These are phyloP conservation scores for Dolomedes plantarius DNA, from an alignment of 2,888 invertebrate species.

Conservation along the genomic window DNA sequence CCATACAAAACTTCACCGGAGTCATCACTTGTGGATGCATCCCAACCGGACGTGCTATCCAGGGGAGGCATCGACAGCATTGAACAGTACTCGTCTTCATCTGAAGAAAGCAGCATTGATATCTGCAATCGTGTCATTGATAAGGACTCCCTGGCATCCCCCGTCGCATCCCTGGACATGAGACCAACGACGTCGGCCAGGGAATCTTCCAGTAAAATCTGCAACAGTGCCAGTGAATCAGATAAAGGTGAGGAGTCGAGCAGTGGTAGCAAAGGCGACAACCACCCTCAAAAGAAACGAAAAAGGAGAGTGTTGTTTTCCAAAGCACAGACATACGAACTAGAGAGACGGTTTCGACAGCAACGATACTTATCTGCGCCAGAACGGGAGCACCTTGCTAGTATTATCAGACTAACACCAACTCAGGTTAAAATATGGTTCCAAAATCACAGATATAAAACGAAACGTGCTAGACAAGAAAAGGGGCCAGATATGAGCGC, in stretches of 20 bases:
- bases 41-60: conserved; percentile 13
- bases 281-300: conserved; percentile 83
- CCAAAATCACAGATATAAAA: conserved; percentile 96
- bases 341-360: conserved; percentile 95
- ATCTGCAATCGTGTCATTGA: conserved; percentile 50
- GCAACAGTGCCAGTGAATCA: conserved; percentile 37
- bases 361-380: conserved; percentile 98
- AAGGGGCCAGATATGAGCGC: conserved; percentile 83
- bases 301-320: conserved; percentile 98
- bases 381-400: conserved; percentile 96
- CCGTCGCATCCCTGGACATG: not conserved
- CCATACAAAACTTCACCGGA: conserved; percentile 19
- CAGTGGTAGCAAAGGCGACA: conserved; percentile 20
- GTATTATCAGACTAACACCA: conserved; percentile 94
- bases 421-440: conserved; percentile 99
- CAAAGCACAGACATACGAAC: conserved; percentile 96
- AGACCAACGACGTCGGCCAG: not conserved
- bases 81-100: conserved; percentile 49
- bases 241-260: conserved; percentile 51
- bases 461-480: conserved; percentile 96
- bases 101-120: conserved; percentile 59
- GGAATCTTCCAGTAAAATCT: not conserved
- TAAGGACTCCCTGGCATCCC: conserved; percentile 25
- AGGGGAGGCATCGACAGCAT: conserved; percentile 17
- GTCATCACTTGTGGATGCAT: conserved; percentile 35